Evolutionary conservation across 2,888 invertebrate genomes (phyloP).

Genomic region (Dendrolimus pini): DNA sequence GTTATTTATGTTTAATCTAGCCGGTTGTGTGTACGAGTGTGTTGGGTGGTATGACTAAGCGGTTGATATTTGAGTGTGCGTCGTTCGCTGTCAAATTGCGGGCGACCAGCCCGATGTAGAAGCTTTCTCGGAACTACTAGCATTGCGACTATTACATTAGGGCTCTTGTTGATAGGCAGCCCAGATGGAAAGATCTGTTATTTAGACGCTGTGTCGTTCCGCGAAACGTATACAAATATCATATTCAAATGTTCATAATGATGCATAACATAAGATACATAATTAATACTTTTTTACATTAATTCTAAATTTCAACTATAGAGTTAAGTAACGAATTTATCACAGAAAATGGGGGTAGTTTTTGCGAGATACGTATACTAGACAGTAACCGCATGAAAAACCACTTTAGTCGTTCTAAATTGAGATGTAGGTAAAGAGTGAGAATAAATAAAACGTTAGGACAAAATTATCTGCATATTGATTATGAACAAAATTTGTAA

Average conservation of each 20-base stretch:
- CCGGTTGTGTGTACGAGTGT: background rate
- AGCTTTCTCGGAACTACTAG: conserved; percentile 26
- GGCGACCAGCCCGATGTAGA: conserved; percentile 15
- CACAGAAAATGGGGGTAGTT: no score
- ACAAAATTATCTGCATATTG: no score
- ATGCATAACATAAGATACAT: background rate
- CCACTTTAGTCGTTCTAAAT: no score
- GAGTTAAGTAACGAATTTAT: no score
- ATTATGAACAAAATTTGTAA: no score
- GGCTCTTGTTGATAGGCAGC: conserved; percentile 10
- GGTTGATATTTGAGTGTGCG: conserved; percentile 48
- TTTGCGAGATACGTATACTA: no score
- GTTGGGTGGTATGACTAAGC: conserved; percentile 38
- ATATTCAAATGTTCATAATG: background rate
- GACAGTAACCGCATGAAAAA: no score
- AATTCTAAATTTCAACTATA: no score
- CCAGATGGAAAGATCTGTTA: conserved; percentile 6
- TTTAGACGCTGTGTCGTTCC: background rate
- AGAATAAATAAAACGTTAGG: no score
- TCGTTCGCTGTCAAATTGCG: conserved; percentile 47
- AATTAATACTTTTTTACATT: no score
- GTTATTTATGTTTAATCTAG: conserved; percentile 3
- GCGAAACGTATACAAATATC: background rate
- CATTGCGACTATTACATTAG: conserved; percentile 23
- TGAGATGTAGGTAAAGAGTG: no score